phyloP scores from a whole-genome alignment of 1,140 invertebrate species.

The Sarcophaga bullata region DNA sequence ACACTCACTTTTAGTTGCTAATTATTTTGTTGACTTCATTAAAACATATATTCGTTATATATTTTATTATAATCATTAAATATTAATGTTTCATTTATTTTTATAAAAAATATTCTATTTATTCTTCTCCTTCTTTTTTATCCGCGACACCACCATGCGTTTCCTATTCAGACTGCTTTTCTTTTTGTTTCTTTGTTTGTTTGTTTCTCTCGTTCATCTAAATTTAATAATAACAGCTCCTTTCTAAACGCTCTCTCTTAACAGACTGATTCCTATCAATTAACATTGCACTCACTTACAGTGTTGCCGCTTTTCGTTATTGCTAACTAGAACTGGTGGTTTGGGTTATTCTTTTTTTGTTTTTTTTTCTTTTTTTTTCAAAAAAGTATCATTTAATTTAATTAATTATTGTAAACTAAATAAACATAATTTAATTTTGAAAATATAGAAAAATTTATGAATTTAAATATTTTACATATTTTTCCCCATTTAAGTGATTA shows the following conservation, averaged over 20 bases:
- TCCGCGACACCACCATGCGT: slow-evolving; percentile 14
- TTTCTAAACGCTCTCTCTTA: slow-evolving; percentile 1
- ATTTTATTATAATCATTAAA: slow-evolving; percentile 14
- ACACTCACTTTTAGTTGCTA: neutral
- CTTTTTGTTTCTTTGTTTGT: neutral
- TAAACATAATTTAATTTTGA: too few relatives aligned
- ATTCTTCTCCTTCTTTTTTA: neutral
- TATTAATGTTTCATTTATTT: slow-evolving; percentile 17
- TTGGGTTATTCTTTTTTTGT: too few relatives aligned
- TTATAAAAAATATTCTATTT: slow-evolving; percentile 4
- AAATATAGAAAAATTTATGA: too few relatives aligned
- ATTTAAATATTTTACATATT: too few relatives aligned
- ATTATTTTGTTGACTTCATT: neutral
- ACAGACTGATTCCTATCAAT: slow-evolving; percentile 15
- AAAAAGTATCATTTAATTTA: too few relatives aligned
- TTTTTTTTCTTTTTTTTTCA: too few relatives aligned
- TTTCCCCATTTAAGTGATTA: too few relatives aligned
- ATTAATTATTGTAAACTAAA: too few relatives aligned
- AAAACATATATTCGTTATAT: neutral
- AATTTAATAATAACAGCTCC: slow-evolving; percentile 1
- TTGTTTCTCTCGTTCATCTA: neutral
- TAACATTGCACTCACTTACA: neutral
- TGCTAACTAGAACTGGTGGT: too few relatives aligned
- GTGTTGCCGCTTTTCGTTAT: too few relatives aligned
- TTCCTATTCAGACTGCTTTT: neutral